Conservation (phyloP, 2,888 invertebrate genomes). For the Argyra leucocephala region DNA sequence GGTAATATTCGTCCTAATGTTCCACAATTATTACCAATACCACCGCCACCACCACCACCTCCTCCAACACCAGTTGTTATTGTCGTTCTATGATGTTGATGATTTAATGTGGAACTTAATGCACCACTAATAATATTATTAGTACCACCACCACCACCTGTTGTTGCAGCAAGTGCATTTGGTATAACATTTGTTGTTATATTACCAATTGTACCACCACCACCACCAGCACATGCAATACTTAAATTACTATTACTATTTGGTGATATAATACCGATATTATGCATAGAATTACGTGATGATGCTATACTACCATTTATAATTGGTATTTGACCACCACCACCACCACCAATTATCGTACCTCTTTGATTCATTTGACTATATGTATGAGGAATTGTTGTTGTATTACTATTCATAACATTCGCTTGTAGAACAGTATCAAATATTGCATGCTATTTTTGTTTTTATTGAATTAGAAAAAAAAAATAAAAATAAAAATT, state of each 20-base stretch:
- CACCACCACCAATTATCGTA: slow-evolving; percentile 27
- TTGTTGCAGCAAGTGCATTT: slow-evolving; percentile 27
- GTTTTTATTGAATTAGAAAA: too few species aligned
- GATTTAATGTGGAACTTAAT: neutral
- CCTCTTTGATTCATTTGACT: slow-evolving; percentile 41
- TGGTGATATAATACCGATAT: slow-evolving; percentile 16
- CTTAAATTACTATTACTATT: slow-evolving; percentile 19
- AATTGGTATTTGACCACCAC: slow-evolving; percentile 27
- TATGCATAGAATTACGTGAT: slow-evolving; percentile 17
- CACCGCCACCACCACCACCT: slow-evolving; percentile 11
- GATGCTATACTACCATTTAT: slow-evolving; percentile 28
- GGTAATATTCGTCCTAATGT: neutral
- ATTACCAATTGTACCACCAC: slow-evolving; percentile 31
- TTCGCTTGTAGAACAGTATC: slow-evolving; percentile 19
- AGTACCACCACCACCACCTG: neutral
- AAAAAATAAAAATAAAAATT: neutral
- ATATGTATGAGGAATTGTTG: slow-evolving; percentile 33
- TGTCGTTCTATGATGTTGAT: slow-evolving; percentile 11
- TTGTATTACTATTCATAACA: slow-evolving; percentile 18
- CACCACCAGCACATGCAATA: slow-evolving; percentile 21
- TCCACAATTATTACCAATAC: slow-evolving; percentile 14
- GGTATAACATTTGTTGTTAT: slow-evolving; percentile 26
- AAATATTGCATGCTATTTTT: slow-evolving; percentile 19
- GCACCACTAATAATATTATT: neutral
- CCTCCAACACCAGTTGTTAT: slow-evolving; percentile 14